Base-by-base conservation (phyloP, 2,113 vertebrate genomes). In the Alexandromys fortis region DNA sequence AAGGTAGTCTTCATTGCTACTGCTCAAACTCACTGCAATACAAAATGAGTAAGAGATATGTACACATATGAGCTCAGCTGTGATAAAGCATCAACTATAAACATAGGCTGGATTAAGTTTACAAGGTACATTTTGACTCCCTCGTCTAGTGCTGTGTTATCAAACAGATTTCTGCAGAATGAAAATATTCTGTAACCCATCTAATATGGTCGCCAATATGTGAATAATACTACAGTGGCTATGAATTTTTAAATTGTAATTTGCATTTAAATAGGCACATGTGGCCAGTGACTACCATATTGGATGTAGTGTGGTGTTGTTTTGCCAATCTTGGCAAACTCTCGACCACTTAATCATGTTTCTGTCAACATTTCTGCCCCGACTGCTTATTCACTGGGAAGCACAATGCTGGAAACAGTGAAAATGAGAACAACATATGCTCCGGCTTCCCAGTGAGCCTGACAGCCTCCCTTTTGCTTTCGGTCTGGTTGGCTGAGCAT, bases 381-480 rank as follows among this genome's bases (percentile, higher is more conserved):
- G 92, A 86, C 90, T 96, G 91, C 68, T 97, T 94, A 94, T 95
- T 94, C 97, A 88, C 1, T 92, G 73, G 70, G 85, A 97, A 96
- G 86, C 49, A 95, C 49, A 82, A 52, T 47, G 49, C 52, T 87
- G 79, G 33, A 90, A 94, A 96, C 88, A 90, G 70, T 85, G 90
- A 92, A 93, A 94, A 75, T 89, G 90, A 95, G 72, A 92, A 92
- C 49, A 97, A 35, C 90, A 92, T 94, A 94, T 90, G 95, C 77
- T 96, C 81, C 92, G 65, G 94, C 92, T 96, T 97, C 88, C 70
- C 90, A 95, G 90, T 86, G 85, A 96, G 90, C 1, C 92, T 92
- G 96, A 96, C 88, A 97, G 72, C 76, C 26, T 93, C 85, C 19
- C 83, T 82, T 97, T 97, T 86, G 85, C 90, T 95, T 90, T 96